Evolutionary conservation across 2,888 invertebrate genomes (phyloP).

Genomic region (Ptycholaimellus sp.): DNA sequence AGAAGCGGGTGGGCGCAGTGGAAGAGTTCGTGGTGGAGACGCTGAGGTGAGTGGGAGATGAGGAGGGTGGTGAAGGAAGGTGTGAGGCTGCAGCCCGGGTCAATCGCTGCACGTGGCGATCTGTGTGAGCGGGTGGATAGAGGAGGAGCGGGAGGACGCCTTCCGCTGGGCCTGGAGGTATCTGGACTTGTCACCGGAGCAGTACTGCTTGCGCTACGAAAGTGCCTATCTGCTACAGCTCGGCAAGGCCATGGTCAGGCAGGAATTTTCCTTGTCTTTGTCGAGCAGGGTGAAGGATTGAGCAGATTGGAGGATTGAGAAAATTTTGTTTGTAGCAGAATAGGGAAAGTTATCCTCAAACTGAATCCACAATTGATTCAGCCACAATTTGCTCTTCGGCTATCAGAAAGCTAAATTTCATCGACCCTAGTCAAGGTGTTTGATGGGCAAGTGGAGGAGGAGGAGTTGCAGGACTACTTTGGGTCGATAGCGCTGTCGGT

Average conservation of each 20-base stretch:
- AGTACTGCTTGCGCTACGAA: conserved; percentile 42
- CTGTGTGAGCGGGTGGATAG: conserved; percentile 42
- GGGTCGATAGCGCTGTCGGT: conserved; percentile 34
- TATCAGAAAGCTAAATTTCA: too few species aligned
- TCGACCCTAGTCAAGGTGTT: not conserved
- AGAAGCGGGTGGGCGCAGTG: conserved; percentile 41
- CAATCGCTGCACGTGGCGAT: conserved; percentile 40
- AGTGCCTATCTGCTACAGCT: conserved; percentile 24
- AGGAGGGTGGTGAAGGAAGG: conserved; percentile 12
- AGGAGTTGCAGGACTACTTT: conserved; percentile 25
- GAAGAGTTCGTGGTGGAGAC: conserved; percentile 43
- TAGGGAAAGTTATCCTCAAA: too few species aligned
- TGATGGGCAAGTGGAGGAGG: not conserved
- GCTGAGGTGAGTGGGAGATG: too few species aligned
- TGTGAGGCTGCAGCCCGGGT: too few species aligned
- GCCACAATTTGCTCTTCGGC: too few species aligned
- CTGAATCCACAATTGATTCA: too few species aligned
- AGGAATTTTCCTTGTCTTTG: conserved; percentile 8
- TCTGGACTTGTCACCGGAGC: conserved; percentile 37
- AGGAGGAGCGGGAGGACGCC: conserved; percentile 29
- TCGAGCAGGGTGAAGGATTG: not conserved
- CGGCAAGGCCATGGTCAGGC: conserved; percentile 35
- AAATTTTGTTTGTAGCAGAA: too few species aligned
- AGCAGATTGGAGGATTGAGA: too few species aligned
- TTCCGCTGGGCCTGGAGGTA: conserved; percentile 36